These are phyloP conservation scores for Gambusia affinis DNA, from an alignment of 2,113 vertebrate species.

Conservation along the genomic window DNA sequence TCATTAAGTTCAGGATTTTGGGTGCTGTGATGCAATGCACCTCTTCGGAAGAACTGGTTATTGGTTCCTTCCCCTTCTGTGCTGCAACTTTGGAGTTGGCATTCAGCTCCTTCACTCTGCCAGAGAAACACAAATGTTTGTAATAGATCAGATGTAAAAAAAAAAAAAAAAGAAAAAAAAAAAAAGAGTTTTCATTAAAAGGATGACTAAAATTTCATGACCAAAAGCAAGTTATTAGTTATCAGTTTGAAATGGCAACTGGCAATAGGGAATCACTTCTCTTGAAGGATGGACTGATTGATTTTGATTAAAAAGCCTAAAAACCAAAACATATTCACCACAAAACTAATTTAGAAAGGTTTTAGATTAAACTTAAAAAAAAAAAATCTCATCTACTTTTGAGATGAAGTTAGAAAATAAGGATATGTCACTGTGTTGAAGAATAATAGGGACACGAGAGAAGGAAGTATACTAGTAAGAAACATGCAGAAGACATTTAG, in stretches of 20 bases:
- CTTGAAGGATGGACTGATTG: neutral
- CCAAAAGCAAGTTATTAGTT: neutral
- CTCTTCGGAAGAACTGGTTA: constrained; percentile 68
- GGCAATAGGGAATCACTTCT: neutral
- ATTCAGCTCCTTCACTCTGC: constrained; percentile 81
- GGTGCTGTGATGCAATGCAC: constrained; percentile 30
- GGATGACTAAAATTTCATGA: neutral
- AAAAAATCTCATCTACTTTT: too few species aligned
- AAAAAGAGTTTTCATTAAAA: neutral
- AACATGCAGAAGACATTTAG: neutral
- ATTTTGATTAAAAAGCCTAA: neutral
- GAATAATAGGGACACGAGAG: too few species aligned
- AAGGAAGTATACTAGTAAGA: neutral
- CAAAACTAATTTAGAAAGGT: too few species aligned
- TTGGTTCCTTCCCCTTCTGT: constrained; percentile 43
- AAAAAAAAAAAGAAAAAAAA: too few species aligned
- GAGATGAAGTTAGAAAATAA: too few species aligned
- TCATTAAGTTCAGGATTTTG: neutral
- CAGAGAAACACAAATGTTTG: neutral
- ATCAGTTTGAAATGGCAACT: neutral
- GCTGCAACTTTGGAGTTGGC: constrained; percentile 38
- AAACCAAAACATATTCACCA: neutral
- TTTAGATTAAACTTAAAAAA: too few species aligned
- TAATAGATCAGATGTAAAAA: neutral
- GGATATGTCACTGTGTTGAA: too few species aligned